These are phyloP conservation scores for Ardeotis arabs DNA, from an alignment of 2,113 vertebrate species.

Conservation along the genomic window DNA sequence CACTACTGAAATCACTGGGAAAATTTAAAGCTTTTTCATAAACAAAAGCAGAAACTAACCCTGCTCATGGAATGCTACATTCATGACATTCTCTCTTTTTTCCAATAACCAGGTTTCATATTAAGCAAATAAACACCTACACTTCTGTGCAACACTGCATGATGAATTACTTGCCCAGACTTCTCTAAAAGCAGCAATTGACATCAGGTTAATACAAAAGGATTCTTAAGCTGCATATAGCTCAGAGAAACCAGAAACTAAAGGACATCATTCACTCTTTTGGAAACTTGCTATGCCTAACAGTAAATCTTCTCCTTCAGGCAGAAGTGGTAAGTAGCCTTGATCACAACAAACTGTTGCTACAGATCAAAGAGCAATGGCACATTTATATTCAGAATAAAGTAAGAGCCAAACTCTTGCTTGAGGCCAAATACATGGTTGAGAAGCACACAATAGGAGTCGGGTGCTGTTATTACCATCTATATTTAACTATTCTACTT, in stretches of 20 bases:
- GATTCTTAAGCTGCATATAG: neutral
- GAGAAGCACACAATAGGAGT: neutral
- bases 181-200: neutral
- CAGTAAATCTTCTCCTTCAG: constrained; percentile 4
- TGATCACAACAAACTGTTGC: neutral
- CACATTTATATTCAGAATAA: neutral
- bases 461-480: neutral
- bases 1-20: neutral
- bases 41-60: neutral
- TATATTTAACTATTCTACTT: neutral
- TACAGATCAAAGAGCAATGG: constrained; percentile 18
- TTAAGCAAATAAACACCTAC: neutral
- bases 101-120: neutral
- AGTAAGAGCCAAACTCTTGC: neutral
- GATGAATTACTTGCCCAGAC: neutral
- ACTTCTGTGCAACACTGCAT: neutral
- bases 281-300: neutral
- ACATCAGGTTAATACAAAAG: neutral
- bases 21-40: neutral
- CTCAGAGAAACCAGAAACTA: neutral
- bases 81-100: neutral
- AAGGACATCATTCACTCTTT: neutral
- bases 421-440: neutral
- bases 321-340: constrained; percentile 12
- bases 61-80: neutral